Evolutionary conservation across 2,888 invertebrate genomes (phyloP), one percentile per base, ranked within the genome.

Genomic region (Asteroscopus sphinx): DNA sequence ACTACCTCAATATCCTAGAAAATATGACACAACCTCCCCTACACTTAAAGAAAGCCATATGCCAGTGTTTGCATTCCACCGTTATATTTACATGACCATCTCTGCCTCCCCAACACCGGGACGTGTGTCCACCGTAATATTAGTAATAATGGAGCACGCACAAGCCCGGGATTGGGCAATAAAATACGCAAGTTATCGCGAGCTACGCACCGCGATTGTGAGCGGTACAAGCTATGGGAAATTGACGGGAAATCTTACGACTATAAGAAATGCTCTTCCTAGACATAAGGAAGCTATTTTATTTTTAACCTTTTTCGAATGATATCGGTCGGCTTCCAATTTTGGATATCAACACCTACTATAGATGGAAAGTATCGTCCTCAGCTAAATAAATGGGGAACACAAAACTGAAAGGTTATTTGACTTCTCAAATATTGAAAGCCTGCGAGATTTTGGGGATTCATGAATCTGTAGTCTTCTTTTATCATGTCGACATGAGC

Each of bases 171-270:
- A 75, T 73, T 75, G 63, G 73, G 78, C 73, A 80, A 87, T 89
- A 87, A 88, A 84, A 83, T 80, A 83, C 78, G 73, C 68, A 81
- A 77, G 83, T 85, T 82, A 88, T 83, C 77, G 81, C 77, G 70
- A 72, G 68, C 76, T 73, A 76, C 68, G 68, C 75, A 62, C 68
- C 58, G 61, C 60, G 65, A 66, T 56, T 68, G 35, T 6, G 9
- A 9, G 16, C 33, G 67, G 60, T 5, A 32, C 47, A 57, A 66
- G 51, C 0, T 16, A 47, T 1, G 11, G 16, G 37, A 47, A 4
- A 4, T 6, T 2, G n/a, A 41, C 65, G 33, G 28, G 6, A 32
- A 32, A 0, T 9, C 26, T 40, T 12, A 12, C 25, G 46, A 15
- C 32, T 33, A 8, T 2, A n/a, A 33, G 36, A n/a, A 7, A 1